These are phyloP conservation scores for Aphelinus certus DNA, from an alignment of 1,140 invertebrate species.

Conservation along the genomic window DNA sequence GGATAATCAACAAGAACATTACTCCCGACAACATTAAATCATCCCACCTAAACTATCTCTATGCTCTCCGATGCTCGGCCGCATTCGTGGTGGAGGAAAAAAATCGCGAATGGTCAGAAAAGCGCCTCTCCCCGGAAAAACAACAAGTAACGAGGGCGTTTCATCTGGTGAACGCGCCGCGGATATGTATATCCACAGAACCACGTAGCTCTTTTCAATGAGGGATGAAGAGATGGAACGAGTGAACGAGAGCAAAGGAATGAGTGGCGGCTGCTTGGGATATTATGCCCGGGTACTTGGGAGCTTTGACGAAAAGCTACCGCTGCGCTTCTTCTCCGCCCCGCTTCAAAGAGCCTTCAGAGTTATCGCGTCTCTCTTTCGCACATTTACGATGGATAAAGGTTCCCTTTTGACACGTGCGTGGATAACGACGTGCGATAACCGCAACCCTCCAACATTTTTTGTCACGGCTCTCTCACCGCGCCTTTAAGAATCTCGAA, in stretches of 20 bases:
- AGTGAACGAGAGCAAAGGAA: constrained; percentile 8
- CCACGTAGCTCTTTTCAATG: background rate
- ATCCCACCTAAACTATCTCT: too few relatives aligned
- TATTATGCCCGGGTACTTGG: constrained; percentile 12
- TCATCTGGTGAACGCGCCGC: too few relatives aligned
- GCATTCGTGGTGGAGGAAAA: too few relatives aligned
- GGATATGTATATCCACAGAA: background rate
- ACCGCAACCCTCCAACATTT: background rate
- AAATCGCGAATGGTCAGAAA: too few relatives aligned
- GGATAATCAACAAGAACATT: too few relatives aligned
- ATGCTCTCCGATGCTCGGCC: too few relatives aligned
- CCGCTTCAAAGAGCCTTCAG: constrained; percentile 12
- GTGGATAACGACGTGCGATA: background rate
- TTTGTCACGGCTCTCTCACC: too few relatives aligned
- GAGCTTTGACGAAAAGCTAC: constrained; percentile 29
- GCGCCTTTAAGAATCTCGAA: too few relatives aligned
- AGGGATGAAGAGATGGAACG: background rate
- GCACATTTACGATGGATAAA: background rate
- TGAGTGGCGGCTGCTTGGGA: constrained; percentile 9
- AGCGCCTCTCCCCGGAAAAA: too few relatives aligned
- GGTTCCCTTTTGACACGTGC: background rate
- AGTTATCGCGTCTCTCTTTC: constrained; percentile 17
- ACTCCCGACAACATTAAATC: too few relatives aligned
- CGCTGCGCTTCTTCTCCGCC: background rate
- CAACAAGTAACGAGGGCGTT: too few relatives aligned